These are phyloP conservation scores for Hydrophis major DNA, from an alignment of 2,797 vertebrate species.

Conservation along the genomic window DNA sequence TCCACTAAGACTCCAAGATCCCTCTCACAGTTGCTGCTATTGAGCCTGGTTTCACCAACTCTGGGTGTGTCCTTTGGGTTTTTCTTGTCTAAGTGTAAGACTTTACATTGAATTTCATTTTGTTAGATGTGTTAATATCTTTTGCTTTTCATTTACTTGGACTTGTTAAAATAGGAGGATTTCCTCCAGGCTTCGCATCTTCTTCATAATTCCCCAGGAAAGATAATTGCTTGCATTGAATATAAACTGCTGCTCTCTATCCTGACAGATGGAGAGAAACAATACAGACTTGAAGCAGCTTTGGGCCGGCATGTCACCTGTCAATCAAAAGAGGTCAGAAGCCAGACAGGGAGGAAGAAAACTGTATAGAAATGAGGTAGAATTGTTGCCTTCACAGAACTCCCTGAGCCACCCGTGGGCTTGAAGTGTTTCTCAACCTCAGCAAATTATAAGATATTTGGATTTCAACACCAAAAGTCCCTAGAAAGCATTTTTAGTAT, in stretches of 20 bases:
- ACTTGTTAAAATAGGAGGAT: background rate
- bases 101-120: too few relatives aligned
- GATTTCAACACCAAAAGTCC: background rate
- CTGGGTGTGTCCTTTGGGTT: too few relatives aligned
- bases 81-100: too few relatives aligned
- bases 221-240: background rate
- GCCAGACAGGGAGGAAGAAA: background rate
- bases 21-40: too few relatives aligned
- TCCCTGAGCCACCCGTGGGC: background rate
- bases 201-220: background rate
- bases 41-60: too few relatives aligned
- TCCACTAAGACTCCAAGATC: too few relatives aligned
- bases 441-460: background rate
- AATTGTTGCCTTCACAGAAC: background rate
- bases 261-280: background rate
- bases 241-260: background rate
- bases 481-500: background rate
- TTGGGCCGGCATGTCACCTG: constrained; percentile 14
- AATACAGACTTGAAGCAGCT: constrained; percentile 4
- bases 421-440: background rate
- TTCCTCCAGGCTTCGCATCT: background rate
- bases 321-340: constrained; percentile 14
- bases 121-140: background rate
- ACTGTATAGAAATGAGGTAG: background rate
- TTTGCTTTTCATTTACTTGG: background rate